These are phyloP conservation scores for Drosophila incognita DNA, from an alignment of 2,888 invertebrate species.

Conservation along the genomic window DNA sequence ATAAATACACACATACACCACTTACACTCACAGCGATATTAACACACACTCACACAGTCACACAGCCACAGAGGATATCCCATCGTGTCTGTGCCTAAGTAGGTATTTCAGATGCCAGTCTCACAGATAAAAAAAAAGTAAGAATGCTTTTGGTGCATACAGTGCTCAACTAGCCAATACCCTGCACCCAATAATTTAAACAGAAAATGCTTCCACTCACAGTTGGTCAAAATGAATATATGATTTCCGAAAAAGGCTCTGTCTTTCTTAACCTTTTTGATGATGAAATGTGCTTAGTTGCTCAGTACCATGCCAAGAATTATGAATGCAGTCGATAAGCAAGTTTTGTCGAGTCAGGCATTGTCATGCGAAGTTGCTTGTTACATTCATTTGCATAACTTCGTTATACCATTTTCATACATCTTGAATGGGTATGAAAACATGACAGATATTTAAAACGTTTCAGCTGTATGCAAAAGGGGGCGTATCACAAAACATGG, in stretches of 20 bases:
- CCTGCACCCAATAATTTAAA: neutral
- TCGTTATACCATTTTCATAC: neutral
- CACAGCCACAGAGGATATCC: conserved; percentile 15
- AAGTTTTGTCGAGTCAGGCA: neutral
- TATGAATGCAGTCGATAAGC: neutral
- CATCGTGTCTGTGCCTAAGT: conserved; percentile 59
- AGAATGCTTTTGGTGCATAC: neutral
- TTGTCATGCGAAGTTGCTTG: neutral
- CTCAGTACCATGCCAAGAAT: neutral
- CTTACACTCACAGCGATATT: conserved; percentile 9
- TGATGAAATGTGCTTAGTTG: neutral
- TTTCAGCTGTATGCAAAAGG: conserved; percentile 26
- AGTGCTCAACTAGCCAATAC: neutral
- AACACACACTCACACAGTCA: conserved; percentile 2
- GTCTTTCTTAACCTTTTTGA: neutral
- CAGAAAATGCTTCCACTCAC: neutral
- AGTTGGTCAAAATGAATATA: neutral
- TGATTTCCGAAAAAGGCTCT: neutral
- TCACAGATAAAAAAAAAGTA: conserved; percentile 40
- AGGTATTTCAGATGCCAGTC: conserved; percentile 62
- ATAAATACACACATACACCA: conserved; percentile 39
- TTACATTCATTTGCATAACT: neutral
- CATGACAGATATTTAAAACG: conserved; percentile 61
- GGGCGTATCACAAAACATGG: conserved; percentile 44
- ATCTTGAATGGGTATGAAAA: conserved; percentile 21